Evolutionary conservation across 2,888 invertebrate genomes (phyloP).

Genomic region (Cosmia pyralina): DNA sequence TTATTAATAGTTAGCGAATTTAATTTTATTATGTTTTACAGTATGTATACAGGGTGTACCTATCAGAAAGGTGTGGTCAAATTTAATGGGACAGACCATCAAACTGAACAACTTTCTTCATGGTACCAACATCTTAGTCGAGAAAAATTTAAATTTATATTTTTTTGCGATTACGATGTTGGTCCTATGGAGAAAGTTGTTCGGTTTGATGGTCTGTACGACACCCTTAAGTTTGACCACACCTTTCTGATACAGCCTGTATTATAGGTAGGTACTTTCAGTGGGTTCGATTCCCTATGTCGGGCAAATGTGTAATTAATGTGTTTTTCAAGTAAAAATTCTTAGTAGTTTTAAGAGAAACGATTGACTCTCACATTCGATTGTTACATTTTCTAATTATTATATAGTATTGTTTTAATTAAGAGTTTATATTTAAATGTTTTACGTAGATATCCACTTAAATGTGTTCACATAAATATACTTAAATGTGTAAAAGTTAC

Average conservation of each 20-base stretch:
- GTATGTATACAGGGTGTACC: too few relatives aligned
- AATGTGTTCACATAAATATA: constrained; percentile 41
- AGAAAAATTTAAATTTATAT: too few relatives aligned
- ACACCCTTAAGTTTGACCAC: too few relatives aligned
- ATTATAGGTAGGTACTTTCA: constrained; percentile 15
- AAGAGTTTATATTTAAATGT: not conserved
- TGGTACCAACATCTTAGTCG: too few relatives aligned
- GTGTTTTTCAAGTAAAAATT: constrained; percentile 11
- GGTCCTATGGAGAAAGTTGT: too few relatives aligned
- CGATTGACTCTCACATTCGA: constrained; percentile 3
- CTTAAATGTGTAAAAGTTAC: constrained; percentile 16
- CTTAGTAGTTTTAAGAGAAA: not conserved
- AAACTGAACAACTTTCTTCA: too few relatives aligned
- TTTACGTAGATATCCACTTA: constrained; percentile 50
- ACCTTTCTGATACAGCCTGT: too few relatives aligned
- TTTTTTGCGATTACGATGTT: too few relatives aligned
- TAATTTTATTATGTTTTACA: constrained; percentile 21
- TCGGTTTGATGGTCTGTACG: too few relatives aligned
- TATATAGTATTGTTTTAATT: not conserved
- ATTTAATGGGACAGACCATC: too few relatives aligned
- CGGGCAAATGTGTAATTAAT: constrained; percentile 58
- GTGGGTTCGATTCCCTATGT: constrained; percentile 38
- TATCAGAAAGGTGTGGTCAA: too few relatives aligned
- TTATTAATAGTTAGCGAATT: constrained; percentile 44
- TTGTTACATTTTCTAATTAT: not conserved